Conservation (phyloP, 2,797 vertebrate species). For the Sus cebifrons region DNA sequence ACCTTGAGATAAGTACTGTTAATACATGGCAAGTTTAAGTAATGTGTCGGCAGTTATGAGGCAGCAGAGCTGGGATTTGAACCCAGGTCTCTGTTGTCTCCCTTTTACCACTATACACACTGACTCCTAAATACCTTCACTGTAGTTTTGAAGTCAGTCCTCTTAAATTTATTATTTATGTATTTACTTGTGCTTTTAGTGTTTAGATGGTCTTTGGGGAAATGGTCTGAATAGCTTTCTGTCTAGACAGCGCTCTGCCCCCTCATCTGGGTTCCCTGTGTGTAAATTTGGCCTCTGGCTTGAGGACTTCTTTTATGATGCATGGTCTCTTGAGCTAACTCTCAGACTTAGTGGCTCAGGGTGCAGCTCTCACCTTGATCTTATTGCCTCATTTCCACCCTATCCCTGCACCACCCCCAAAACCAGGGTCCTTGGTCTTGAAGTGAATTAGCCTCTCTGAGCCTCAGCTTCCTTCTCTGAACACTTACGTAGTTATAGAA, state of each 20-base stretch:
- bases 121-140: neutral
- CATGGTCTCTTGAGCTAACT: neutral
- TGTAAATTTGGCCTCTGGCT: neutral
- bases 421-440: neutral
- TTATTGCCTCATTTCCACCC: neutral
- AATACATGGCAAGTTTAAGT: neutral
- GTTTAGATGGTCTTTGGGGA: neutral
- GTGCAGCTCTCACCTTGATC: neutral
- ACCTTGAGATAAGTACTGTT: neutral
- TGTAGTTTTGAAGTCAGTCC: neutral
- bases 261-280: neutral
- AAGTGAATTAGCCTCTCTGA: slow-evolving; percentile 7
- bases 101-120: neutral
- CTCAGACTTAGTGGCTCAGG: neutral
- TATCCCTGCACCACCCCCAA: no score
- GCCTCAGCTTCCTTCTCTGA: neutral
- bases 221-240: neutral
- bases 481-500: neutral
- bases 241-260: neutral
- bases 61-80: slow-evolving; percentile 15
- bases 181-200: neutral
- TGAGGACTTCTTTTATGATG: neutral
- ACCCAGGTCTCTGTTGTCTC: neutral
- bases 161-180: no score
- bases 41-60: neutral